Base-by-base conservation (phyloP, 2,797 vertebrate genomes). In the Valencia hispanica region DNA sequence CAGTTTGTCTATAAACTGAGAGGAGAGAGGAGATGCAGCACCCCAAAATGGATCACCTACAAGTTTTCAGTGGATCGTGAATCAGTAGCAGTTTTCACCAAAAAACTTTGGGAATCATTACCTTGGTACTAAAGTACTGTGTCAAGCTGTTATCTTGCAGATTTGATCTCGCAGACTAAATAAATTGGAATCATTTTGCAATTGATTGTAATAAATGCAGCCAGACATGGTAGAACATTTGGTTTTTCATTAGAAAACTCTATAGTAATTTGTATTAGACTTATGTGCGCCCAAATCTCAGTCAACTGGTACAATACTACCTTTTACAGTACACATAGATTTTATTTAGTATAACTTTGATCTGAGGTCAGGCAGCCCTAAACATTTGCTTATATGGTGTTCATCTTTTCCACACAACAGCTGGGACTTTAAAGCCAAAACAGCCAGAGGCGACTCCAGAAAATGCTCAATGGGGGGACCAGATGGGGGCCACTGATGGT, bases 371-470 rank as follows among this genome's bases (percentile, higher is more conserved):
- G 30, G 43, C 25, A 73, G 55, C 55, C 1, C 51, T 68, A 43
- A 36, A 61, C 82, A 72, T 55, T 70, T 81, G 63, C 73, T 85
- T 74, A 53, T 68, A 70, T 79, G 85, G 82, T 86, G 74, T 82
- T 85, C 74, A 71, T 82, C 85, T 66, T 84, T 86, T 74, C 82
- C 70, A 81, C 75, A 86, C 65, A 72, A 72, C 63, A 84, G 84
- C 82, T 84, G 84, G 74, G 72, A 81, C 84, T 86, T 90, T 84
- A 88, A 86, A 91, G 80, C 63, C 2, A 12, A 39, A 39, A 41
- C 36, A 25, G 25, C 34, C 25, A 12, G 51, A n/a, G 51, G 22
- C 50, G 0, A 10, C 11, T 55, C 51, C 25, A 55, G 22, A 41
- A 39, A 41, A 22, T 66, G 1, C 39, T 66, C 1, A 66, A 66